Evolutionary conservation across 2,797 vertebrate genomes (phyloP).

Genomic region (Phrynocephalus vlangalii): DNA sequence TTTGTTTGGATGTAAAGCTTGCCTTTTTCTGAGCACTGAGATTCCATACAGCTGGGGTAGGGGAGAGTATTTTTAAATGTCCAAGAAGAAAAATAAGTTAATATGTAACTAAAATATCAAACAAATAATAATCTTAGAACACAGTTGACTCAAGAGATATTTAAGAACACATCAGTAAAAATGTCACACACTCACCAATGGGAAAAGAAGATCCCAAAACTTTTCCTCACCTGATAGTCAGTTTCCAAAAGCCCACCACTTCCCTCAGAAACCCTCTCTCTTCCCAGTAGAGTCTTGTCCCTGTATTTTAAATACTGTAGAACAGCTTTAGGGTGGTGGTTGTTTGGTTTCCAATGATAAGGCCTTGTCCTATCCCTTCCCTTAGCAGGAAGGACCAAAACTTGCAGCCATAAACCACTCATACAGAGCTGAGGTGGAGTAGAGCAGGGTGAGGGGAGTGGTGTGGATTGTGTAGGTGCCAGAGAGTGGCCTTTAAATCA

Average conservation of each 20-base stretch:
- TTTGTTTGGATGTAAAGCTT: too few species aligned
- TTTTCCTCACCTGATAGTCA: too few species aligned
- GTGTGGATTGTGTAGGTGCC: slow-evolving; percentile 55
- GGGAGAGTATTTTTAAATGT: too few species aligned
- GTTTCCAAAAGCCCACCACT: slow-evolving; percentile 28
- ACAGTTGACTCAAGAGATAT: background rate
- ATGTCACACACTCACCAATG: background rate
- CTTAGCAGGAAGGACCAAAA: slow-evolving; percentile 59
- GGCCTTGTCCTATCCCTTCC: slow-evolving; percentile 57
- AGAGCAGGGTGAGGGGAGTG: slow-evolving; percentile 29
- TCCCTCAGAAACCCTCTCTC: slow-evolving; percentile 52
- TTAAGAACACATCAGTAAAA: background rate
- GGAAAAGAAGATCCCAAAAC: too few species aligned
- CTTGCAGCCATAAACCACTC: slow-evolving; percentile 61
- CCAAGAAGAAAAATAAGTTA: background rate
- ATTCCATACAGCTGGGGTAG: too few species aligned
- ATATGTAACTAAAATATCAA: background rate
- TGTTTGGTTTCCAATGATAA: slow-evolving; percentile 55
- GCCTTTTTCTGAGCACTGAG: too few species aligned
- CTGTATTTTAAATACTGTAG: slow-evolving; percentile 32
- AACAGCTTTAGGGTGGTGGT: slow-evolving; percentile 57
- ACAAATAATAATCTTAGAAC: background rate
- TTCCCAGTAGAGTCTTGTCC: slow-evolving; percentile 53
- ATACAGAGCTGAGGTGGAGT: background rate
- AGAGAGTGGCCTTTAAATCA: slow-evolving; percentile 72